A percentile compares a stretch with the other conserved stretches of the same genome.
Conservation (phyloP, 1,140 invertebrate genomes). For the Carposina sasakii region DNA sequence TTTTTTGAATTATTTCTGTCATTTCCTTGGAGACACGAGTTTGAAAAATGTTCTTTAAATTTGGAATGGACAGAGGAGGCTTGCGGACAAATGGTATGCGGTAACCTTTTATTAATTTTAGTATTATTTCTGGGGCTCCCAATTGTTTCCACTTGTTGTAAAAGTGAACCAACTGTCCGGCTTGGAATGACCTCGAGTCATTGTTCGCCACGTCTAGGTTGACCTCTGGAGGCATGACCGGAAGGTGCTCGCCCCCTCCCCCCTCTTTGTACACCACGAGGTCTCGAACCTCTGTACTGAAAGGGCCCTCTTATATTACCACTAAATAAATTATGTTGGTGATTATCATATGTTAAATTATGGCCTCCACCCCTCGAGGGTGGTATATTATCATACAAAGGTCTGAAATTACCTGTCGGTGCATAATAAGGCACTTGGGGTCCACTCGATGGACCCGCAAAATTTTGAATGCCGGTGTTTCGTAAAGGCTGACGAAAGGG, state of each 20-base stretch:
- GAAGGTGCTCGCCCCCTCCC: too few species aligned
- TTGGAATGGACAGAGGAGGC: background rate
- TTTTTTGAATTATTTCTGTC: background rate
- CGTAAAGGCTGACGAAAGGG: too few species aligned
- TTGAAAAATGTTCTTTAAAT: background rate
- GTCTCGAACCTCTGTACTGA: too few species aligned
- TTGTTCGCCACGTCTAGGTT: background rate
- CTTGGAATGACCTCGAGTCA: background rate
- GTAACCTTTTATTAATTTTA: background rate
- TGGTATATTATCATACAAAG: background rate
- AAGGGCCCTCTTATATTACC: too few species aligned
- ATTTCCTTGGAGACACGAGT: background rate
- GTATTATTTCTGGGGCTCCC: background rate
- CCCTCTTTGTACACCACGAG: too few species aligned
- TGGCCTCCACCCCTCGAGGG: background rate
- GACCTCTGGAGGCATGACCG: background rate
- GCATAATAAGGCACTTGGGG: background rate
- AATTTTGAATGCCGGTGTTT: too few species aligned
- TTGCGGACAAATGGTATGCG: conserved; percentile 1
- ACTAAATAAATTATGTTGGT: too few species aligned
- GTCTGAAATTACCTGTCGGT: too few species aligned
- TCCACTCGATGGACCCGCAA: background rate
- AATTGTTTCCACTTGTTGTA: background rate
- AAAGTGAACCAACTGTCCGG: background rate
- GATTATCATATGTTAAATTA: too few species aligned